Evolutionary conservation across 2,888 invertebrate genomes (phyloP).

Genomic region (Agonopterix alstromeriana): DNA sequence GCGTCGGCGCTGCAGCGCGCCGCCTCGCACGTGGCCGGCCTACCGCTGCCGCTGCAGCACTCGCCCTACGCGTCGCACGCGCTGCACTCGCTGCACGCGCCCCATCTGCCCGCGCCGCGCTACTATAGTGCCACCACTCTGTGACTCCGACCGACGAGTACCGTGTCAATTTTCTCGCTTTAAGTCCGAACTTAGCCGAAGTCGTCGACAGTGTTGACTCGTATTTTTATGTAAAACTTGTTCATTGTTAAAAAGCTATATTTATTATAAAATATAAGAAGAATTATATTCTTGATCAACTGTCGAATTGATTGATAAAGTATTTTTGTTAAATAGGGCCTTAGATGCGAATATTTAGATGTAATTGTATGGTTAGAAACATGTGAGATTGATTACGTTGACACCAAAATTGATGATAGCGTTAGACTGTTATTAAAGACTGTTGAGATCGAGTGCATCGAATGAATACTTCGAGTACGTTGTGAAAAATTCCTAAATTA

Average conservation of each 20-base stretch:
- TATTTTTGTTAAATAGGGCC: constrained; percentile 75
- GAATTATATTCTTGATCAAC: constrained; percentile 65
- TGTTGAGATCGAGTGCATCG: constrained; percentile 68
- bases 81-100: constrained; percentile 25
- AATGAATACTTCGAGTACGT: constrained; percentile 56
- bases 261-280: constrained; percentile 59
- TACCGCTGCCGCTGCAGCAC: constrained; percentile 27
- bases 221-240: constrained; percentile 70
- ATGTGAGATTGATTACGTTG: constrained; percentile 61
- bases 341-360: constrained; percentile 64
- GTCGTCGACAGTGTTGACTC: constrained; percentile 62
- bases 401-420: constrained; percentile 56
- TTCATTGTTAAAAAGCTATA: constrained; percentile 72
- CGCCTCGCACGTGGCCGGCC: constrained; percentile 31
- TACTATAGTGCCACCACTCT: constrained; percentile 63
- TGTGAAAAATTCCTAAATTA: constrained; percentile 41
- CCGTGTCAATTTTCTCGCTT: constrained; percentile 71
- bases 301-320: constrained; percentile 45
- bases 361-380: constrained; percentile 60
- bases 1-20: constrained; percentile 27
- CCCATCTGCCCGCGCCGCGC: constrained; percentile 26
- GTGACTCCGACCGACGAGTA: constrained; percentile 39
- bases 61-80: constrained; percentile 24
- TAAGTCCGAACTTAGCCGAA: constrained; percentile 63
- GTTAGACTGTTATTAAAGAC: constrained; percentile 57